Evolutionary conservation across 2,888 invertebrate genomes (phyloP), one percentile per base, ranked within the genome.

Genomic region (Drosophila mimetica): DNA sequence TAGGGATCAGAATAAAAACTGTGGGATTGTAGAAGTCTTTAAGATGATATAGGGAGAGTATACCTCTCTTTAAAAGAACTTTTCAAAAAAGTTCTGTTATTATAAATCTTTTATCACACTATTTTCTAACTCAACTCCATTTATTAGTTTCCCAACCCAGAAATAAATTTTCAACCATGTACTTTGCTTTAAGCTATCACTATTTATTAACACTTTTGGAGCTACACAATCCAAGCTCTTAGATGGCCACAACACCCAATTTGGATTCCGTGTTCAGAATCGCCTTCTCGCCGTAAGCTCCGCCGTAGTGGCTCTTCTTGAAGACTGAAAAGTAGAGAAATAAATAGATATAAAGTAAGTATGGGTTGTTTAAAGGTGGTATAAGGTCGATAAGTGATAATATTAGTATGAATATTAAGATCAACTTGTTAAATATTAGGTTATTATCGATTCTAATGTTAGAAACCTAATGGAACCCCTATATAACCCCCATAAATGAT

Each of bases 191-290:
- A 71, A 30, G 63, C 75, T 85, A 85, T 85, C 83, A 82, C 87
- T 82, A 66, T 87, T 86, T 81, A 81, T 81, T 86, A 64, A 86
- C 70, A 75, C 57, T 80, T 70, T 72, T 39, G 47, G 41, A 52
- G 52, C 41, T 46, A 42, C 34, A 6, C 30, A 37, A 16, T 25
- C 32, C 4, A 47, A 53, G 46, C n/a, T 52, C 46, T 88, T 89
- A 89, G 53, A 80, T 65, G 32, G 74, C 89, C 36, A 76, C 75
- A 34, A 77, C 90, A 7, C 82, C 90, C 70, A 90, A 18, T 25
- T 78, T 78, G 60, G 82, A 54, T 41, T 79, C 88, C 60, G 88
- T 84, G 48, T 78, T 63, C 57, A 81, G 75, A 37, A 37, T 3
- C 25, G 59, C 51, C 50, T 87, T 65, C 58, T 57, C 59, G 20